Conservation (phyloP, 2,113 vertebrate species). For the Otus sunia region DNA sequence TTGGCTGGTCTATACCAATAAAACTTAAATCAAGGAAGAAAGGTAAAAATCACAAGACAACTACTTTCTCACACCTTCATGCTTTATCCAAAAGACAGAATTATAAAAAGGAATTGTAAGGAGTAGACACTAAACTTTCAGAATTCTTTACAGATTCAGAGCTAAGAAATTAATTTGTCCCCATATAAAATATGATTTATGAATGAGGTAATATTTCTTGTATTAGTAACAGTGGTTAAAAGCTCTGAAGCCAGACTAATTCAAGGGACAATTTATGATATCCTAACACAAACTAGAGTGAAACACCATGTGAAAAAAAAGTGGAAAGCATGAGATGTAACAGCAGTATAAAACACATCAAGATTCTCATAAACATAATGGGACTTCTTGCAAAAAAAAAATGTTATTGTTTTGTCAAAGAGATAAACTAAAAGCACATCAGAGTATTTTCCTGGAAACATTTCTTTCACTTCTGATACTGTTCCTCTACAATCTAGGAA, state of each 20-base stretch:
- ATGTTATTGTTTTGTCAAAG: not conserved
- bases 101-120: not conserved
- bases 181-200: not conserved
- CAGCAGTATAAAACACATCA: not conserved
- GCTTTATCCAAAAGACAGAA: not conserved
- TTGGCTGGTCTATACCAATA: not conserved
- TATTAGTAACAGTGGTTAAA: not conserved
- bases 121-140: not conserved
- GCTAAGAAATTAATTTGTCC: not conserved
- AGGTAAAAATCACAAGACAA: not conserved
- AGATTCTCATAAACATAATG: conserved; percentile 48
- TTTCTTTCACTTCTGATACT: conserved; percentile 5
- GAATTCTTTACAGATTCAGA: not conserved
- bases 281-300: not conserved
- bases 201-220: not conserved
- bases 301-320: conserved; percentile 19
- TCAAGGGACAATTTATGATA: not conserved
- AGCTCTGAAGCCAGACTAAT: not conserved
- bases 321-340: not conserved
- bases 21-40: not conserved
- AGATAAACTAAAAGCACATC: conserved; percentile 40
- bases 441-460: conserved; percentile 45
- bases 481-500: not conserved
- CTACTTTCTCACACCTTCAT: not conserved
- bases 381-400: conserved; percentile 33